These are phyloP conservation scores for Mohoua ochrocephala DNA, from an alignment of 2,113 vertebrate species.

Conservation along the genomic window DNA sequence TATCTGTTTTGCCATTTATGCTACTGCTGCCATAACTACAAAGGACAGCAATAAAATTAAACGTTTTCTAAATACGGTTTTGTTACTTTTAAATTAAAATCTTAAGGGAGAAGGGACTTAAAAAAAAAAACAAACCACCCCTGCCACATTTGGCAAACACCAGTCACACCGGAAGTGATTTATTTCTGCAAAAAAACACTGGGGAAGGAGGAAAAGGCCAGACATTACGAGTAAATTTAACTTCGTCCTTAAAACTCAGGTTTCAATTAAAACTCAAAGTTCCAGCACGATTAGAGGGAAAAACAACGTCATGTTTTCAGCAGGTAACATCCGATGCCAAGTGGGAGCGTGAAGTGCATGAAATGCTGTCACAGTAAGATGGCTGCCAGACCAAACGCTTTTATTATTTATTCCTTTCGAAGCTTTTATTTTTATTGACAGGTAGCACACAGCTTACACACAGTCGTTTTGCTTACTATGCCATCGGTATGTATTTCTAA, in stretches of 20 bases:
- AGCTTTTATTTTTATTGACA: neutral
- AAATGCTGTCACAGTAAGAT: neutral
- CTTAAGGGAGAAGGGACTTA: neutral
- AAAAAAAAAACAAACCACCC: neutral
- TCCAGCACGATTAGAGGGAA: neutral
- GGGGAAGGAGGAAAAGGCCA: neutral
- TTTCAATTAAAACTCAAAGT: neutral
- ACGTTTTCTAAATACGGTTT: fast-evolving
- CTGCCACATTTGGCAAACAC: neutral
- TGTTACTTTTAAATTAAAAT: neutral
- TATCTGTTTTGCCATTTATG: neutral
- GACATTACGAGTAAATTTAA: neutral
- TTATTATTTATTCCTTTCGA: neutral
- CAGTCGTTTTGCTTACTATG: fast-evolving
- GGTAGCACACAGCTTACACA: fast-evolving
- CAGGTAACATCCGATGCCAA: neutral
- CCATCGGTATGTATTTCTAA: neutral
- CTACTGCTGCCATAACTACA: neutral
- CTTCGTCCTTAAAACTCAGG: neutral
- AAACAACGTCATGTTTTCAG: neutral
- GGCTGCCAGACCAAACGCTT: neutral
- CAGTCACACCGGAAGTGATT: neutral
- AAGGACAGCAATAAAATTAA: neutral
- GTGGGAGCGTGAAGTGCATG: neutral
- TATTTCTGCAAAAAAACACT: neutral